Evolutionary conservation across 2,113 vertebrate species (phyloP).

Genomic region (Thomomys bottae): DNA sequence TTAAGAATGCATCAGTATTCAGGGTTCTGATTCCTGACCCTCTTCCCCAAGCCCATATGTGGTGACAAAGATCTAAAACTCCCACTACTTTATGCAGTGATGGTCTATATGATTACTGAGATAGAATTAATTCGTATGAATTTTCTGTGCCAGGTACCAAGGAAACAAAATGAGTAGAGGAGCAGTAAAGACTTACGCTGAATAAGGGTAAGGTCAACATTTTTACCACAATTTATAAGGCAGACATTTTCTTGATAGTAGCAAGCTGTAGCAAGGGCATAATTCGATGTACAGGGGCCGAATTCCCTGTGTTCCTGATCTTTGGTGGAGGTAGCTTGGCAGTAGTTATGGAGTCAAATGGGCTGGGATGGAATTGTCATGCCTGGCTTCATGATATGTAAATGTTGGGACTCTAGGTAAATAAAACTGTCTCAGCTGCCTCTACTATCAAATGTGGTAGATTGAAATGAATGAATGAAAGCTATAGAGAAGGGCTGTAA

Average conservation of each 20-base stretch:
- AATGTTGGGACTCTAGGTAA: neutral
- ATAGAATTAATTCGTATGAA: too few relatives aligned
- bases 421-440: neutral
- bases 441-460: neutral
- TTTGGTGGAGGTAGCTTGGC: neutral
- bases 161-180: too few relatives aligned
- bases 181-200: too few relatives aligned
- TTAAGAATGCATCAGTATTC: slow-evolving; percentile 39
- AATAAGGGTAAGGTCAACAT: neutral
- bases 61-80: neutral
- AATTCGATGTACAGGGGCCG: neutral
- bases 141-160: too few relatives aligned
- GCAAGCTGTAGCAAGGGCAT: neutral
- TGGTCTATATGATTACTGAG: neutral
- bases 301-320: neutral
- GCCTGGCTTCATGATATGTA: neutral
- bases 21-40: slow-evolving; percentile 37
- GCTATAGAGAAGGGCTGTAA: neutral
- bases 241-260: neutral
- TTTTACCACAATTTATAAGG: neutral
- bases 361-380: neutral
- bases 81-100: neutral
- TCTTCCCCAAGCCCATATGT: neutral
- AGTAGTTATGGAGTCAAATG: neutral
- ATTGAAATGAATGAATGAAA: neutral